phyloP scores from a whole-genome alignment of 2,888 invertebrate species.

The Deroplatys truncata region DNA sequence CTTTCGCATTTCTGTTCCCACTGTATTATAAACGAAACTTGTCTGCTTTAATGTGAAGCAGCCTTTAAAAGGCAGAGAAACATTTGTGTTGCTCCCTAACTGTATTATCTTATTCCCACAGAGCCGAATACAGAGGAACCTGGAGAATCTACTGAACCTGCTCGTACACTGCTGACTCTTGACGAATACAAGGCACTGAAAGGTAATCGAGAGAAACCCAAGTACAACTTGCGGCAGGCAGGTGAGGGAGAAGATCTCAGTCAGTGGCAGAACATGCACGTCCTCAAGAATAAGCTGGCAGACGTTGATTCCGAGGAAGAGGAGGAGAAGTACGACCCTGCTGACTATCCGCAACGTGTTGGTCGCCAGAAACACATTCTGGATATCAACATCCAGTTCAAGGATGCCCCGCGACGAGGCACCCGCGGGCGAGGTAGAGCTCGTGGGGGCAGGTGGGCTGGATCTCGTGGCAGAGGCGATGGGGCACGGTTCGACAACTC shows the following conservation, averaged over 20 bases:
- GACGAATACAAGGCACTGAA: constrained; percentile 51
- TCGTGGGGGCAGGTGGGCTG: constrained; percentile 32
- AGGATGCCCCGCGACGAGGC: constrained; percentile 40
- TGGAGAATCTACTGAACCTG: constrained; percentile 40
- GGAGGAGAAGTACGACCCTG: constrained; percentile 22
- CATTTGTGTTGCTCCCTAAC: no score
- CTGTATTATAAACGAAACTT: no score
- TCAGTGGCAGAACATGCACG: constrained; percentile 47
- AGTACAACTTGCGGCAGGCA: constrained; percentile 49
- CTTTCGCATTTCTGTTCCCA: no score
- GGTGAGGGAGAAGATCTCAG: constrained; percentile 48
- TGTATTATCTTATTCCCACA: not conserved
- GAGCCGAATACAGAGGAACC: not conserved
- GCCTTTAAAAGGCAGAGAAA: no score
- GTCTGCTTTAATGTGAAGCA: no score
- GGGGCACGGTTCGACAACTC: not conserved
- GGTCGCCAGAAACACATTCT: constrained; percentile 41
- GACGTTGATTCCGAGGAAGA: constrained; percentile 41
- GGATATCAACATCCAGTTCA: constrained; percentile 44
- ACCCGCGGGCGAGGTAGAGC: constrained; percentile 36
- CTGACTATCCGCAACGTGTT: constrained; percentile 37
- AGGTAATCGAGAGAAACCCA: constrained; percentile 44
- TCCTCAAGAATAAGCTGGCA: constrained; percentile 38
- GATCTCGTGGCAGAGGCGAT: not conserved
- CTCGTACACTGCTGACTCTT: constrained; percentile 43